Evolutionary conservation across 2,113 vertebrate genomes (phyloP), one percentile per base, ranked within the genome.

Genomic region (Onychostruthus taczanowskii): DNA sequence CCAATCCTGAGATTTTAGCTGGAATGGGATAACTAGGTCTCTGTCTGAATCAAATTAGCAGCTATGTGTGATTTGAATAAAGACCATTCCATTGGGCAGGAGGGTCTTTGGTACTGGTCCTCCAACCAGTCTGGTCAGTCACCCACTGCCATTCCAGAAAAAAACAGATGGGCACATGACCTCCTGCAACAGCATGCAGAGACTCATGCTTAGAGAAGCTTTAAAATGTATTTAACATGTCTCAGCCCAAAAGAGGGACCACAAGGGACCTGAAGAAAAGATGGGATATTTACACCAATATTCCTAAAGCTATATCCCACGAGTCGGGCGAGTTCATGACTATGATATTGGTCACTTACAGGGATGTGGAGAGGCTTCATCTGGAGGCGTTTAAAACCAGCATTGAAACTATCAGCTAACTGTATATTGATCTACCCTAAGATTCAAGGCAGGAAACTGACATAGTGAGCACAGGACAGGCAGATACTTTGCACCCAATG

Each of bases 191-290:
- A 64, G 9, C 30, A 43, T 20, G 39, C 20, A 44, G 17, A 37
- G 9, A 41, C 26, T 49, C 28, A 37, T 1, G 0, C 6, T 59
- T 63, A 67, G 23, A 63, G 23, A 68, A 55, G 17, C 2, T 68
- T 75, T 55, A 68, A 75, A 90, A 41, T 24, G 3, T 21, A 33
- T 41, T 63, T 55, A 72, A 75, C 30, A 28, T 59, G 10, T 43
- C 39, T 75, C 20, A 74, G 18, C 9, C 16, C 49, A 39, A 64
- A 85, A 33, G 4, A 67, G 7, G 7, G 6, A 64, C 53, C 4
- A 52, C 0, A 0, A 39, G 7, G 7, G 24, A 59, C 16, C 10
- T 39, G 27, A 5, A 52, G 23, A 19, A 74, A 55, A 75, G 28
- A 5, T 46, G 13, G 13, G 20, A 31, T 37, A 16, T 67, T 58